These are phyloP conservation scores for Araneus ventricosus DNA, from an alignment of 1,140 invertebrate genomes.

Conservation along the genomic window DNA sequence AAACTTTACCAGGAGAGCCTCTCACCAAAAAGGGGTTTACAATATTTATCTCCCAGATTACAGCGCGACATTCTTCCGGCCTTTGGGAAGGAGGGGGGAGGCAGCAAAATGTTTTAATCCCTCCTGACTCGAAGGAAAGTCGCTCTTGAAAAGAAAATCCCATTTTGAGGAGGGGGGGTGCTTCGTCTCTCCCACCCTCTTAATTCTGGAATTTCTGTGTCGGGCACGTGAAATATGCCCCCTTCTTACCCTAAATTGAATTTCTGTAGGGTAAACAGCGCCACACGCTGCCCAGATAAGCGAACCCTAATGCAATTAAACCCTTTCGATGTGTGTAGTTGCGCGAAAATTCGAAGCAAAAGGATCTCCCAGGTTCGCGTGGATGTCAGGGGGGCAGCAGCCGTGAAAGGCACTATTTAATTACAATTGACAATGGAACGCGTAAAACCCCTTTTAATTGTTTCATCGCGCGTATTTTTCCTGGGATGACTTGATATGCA, in stretches of 20 bases:
- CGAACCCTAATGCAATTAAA: conserved; percentile 12
- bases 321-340: conserved; percentile 25
- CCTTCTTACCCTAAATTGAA: conserved; percentile 24
- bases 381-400: neutral
- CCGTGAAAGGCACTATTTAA: neutral
- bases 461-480: neutral
- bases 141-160: conserved; percentile 24
- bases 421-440: conserved; percentile 15
- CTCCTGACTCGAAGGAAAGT: conserved; percentile 10
- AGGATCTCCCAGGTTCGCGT: neutral
- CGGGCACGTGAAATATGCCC: conserved; percentile 1
- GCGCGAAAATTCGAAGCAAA: neutral
- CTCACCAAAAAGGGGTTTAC: neutral
- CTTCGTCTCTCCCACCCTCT: neutral
- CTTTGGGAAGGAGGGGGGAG: neutral
- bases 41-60: conserved; percentile 31
- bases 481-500: neutral
- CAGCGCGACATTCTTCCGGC: conserved; percentile 1
- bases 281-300: conserved; percentile 7
- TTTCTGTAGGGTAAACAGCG: conserved; percentile 24
- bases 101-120: conserved; percentile 32
- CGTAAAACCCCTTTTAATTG: conserved; percentile 22
- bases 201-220: neutral
- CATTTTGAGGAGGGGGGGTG: neutral
- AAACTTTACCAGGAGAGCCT: neutral